phyloP scores from a whole-genome alignment of 2,888 invertebrate genomes.

The Dynastes grantii region DNA sequence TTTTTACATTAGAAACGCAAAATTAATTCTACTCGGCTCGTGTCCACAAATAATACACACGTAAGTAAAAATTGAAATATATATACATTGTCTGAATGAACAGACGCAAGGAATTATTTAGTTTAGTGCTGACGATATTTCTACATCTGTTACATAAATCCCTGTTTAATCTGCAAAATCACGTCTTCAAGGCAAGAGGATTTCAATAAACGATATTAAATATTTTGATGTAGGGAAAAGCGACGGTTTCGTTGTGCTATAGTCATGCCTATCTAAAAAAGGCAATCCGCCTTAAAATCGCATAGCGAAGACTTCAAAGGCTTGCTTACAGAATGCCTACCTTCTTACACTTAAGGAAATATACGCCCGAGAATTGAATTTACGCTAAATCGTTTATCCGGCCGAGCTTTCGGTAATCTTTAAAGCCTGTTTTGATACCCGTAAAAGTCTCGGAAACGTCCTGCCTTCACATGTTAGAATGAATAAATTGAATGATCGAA shows the following conservation, averaged over 20 bases:
- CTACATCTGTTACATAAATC: background rate
- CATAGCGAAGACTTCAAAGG: slow-evolving; percentile 17
- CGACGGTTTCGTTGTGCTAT: background rate
- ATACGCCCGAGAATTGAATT: slow-evolving; percentile 14
- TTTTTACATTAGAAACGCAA: too few species aligned
- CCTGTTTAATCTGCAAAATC: background rate
- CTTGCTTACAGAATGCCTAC: slow-evolving; percentile 4
- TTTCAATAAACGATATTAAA: slow-evolving; percentile 17
- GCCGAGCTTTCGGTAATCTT: slow-evolving; percentile 15
- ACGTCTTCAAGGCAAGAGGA: background rate
- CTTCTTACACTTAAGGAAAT: slow-evolving; percentile 14
- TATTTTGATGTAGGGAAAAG: background rate
- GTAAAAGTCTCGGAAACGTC: slow-evolving; percentile 8
- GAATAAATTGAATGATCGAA: background rate
- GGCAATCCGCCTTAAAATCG: slow-evolving; percentile 23
- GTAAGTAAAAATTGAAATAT: too few species aligned
- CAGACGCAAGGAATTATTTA: too few species aligned
- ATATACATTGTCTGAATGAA: too few species aligned
- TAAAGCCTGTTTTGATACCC: background rate
- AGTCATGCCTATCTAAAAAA: background rate
- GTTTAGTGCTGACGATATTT: too few species aligned
- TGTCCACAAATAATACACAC: too few species aligned
- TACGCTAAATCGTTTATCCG: slow-evolving; percentile 8
- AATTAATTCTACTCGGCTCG: too few species aligned
- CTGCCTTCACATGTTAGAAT: slow-evolving; percentile 4